phyloP scores from a whole-genome alignment of 2,797 vertebrate species.

The Rhinogobio ventralis region DNA sequence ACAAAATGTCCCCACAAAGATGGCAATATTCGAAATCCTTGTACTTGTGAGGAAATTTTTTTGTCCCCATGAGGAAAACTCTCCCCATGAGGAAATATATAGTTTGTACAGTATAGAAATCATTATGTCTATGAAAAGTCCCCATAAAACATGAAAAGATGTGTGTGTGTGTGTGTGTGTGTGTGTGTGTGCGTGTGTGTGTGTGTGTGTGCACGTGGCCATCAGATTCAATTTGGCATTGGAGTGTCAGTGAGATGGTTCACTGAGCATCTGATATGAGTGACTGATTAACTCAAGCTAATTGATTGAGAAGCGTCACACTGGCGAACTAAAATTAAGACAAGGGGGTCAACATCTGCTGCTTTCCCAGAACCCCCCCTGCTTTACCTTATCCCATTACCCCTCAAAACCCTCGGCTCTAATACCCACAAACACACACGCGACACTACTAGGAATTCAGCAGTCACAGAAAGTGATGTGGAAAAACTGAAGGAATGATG shows the following conservation, averaged over 20 bases:
- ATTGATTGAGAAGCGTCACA: slow-evolving; percentile 77
- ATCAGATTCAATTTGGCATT: slow-evolving; percentile 75
- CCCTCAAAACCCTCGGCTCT: slow-evolving; percentile 45
- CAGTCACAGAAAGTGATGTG: slow-evolving; percentile 45
- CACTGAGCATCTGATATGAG: slow-evolving; percentile 67
- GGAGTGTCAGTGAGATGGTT: slow-evolving; percentile 69
- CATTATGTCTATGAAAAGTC: too few relatives aligned
- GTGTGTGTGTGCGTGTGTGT: slow-evolving; percentile 61
- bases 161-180: slow-evolving; percentile 53
- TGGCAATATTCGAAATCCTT: too few relatives aligned
- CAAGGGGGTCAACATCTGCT: slow-evolving; percentile 75
- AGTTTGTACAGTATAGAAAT: too few relatives aligned
- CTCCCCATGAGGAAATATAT: too few relatives aligned
- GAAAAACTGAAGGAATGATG: slow-evolving; percentile 44
- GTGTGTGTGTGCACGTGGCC: slow-evolving; percentile 60
- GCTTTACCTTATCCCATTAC: slow-evolving; percentile 45
- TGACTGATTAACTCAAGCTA: slow-evolving; percentile 73
- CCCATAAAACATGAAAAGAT: too few relatives aligned
- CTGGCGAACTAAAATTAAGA: slow-evolving; percentile 68
- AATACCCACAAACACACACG: slow-evolving; percentile 38
- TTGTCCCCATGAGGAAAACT: too few relatives aligned
- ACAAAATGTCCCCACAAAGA: too few relatives aligned
- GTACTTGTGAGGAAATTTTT: too few relatives aligned
- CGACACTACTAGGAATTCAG: slow-evolving; percentile 9
- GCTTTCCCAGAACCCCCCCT: slow-evolving; percentile 70